Evolutionary conservation across 2,113 vertebrate genomes (phyloP), one percentile per base, ranked within the genome.

Genomic region (Thermophis baileyi): DNA sequence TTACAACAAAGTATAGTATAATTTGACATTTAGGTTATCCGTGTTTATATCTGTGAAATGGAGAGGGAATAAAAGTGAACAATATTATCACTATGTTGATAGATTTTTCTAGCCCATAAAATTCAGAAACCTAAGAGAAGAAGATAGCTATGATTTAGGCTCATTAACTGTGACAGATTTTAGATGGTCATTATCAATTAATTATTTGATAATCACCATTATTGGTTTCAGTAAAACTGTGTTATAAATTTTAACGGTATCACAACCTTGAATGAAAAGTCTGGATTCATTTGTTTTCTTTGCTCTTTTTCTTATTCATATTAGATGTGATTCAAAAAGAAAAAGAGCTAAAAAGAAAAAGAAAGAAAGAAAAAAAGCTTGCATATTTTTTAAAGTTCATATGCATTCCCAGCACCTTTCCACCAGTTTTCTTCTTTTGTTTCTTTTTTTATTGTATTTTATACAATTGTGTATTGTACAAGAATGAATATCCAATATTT

Each of bases 31-130:
- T 44, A 11, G 40, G 55, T 18, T 89, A 88, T 89, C 24, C 2
- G n/a, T 86, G 49, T 57, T 30, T 18, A 51, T 95, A 50, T 89
- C 89, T 44, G 86, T 94, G 53, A 94, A 93, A 91, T 93, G 92
- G 55, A 74, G 12, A n/a, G 30, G 1, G 16, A 50, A 50, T 49
- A 50, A 51, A 87, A 87, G 86, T 87, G 86, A 9, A n/a, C 27
- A 18, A 30, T 90, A 46, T 49, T 50, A 49, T 30, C 44, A 88
- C 18, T 51, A 35, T 3, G 35, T 89, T 88, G 9, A 81, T 46
- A 8, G 47, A n/a, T 89, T n/a, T 85, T 81, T 44, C 18, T 85
- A 85, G 22, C 74, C 85, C 55, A 50, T 85, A 50, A 89, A n/a
- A 46, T 50, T 46, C 74, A 50, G 1, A 27, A 27, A 44, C 40